These are phyloP conservation scores for Selenia dentaria DNA, from an alignment of 2,888 invertebrate species.

Conservation along the genomic window DNA sequence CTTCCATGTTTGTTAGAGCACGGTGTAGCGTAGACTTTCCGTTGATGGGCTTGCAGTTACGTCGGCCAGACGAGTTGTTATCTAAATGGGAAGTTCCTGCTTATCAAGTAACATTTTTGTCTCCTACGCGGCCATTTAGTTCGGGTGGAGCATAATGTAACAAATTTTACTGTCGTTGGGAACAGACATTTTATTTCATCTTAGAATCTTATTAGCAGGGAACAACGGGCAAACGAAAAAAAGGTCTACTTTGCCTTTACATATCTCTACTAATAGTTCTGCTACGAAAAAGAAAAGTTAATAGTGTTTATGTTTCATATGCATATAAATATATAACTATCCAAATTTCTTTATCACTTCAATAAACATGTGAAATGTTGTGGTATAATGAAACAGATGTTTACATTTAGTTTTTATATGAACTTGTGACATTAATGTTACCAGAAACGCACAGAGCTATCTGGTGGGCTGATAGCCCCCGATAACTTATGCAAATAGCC, in stretches of 20 bases:
- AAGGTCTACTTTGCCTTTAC: too few relatives aligned
- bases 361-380: conserved; percentile 14
- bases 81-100: conserved; percentile 68
- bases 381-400: conserved; percentile 16
- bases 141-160: conserved; percentile 15
- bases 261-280: too few relatives aligned
- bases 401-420: conserved; percentile 11
- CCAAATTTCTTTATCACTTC: not conserved
- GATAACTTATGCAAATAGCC: conserved; percentile 51
- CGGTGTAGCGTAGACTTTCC: too few relatives aligned
- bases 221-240: too few relatives aligned
- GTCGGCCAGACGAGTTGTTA: conserved; percentile 49
- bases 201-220: conserved; percentile 1
- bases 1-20: too few relatives aligned
- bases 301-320: not conserved
- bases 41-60: too few relatives aligned
- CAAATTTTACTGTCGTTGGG: conserved; percentile 10
- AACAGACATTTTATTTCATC: conserved; percentile 3
- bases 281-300: too few relatives aligned
- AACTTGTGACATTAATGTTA: conserved; percentile 25
- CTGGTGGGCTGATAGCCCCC: conserved; percentile 29
- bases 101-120: conserved; percentile 66
- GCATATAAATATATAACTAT: not conserved
- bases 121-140: conserved; percentile 44
- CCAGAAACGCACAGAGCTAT: conserved; percentile 27